Conservation (phyloP, 2,797 vertebrate genomes). For the Erethizon dorsatum region DNA sequence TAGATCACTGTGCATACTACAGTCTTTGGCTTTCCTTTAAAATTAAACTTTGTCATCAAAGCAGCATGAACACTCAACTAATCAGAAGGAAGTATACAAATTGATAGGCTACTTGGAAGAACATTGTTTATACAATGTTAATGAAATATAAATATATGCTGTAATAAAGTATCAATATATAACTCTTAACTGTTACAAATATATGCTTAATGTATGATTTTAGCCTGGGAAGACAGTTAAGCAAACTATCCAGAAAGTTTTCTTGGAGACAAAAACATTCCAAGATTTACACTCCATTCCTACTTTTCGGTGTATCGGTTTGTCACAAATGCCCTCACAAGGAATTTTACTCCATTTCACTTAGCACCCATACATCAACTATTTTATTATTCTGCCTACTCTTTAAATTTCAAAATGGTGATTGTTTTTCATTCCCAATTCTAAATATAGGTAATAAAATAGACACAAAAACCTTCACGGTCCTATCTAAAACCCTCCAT, state of each 20-base stretch:
- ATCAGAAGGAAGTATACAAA: background rate
- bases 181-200: constrained; percentile 25
- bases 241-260: constrained; percentile 36
- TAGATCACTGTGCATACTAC: background rate
- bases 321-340: background rate
- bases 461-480: background rate
- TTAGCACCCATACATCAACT: background rate
- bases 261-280: constrained; percentile 29
- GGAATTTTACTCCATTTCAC: background rate
- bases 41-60: constrained; percentile 28
- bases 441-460: constrained; percentile 23
- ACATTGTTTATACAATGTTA: background rate
- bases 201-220: constrained; percentile 37
- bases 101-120: constrained; percentile 28
- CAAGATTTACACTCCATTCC: constrained; percentile 1
- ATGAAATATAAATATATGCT: constrained; percentile 38
- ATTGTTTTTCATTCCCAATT: constrained; percentile 11
- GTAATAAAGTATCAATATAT: background rate
- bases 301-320: background rate
- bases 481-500: background rate
- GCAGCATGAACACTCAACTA: background rate
- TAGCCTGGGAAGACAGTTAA: constrained; percentile 7
- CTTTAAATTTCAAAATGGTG: constrained; percentile 45
- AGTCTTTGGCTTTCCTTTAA: constrained; percentile 10
- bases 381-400: constrained; percentile 30